Conservation (phyloP, 2,113 vertebrate genomes). For the Vanacampus margaritifer region DNA sequence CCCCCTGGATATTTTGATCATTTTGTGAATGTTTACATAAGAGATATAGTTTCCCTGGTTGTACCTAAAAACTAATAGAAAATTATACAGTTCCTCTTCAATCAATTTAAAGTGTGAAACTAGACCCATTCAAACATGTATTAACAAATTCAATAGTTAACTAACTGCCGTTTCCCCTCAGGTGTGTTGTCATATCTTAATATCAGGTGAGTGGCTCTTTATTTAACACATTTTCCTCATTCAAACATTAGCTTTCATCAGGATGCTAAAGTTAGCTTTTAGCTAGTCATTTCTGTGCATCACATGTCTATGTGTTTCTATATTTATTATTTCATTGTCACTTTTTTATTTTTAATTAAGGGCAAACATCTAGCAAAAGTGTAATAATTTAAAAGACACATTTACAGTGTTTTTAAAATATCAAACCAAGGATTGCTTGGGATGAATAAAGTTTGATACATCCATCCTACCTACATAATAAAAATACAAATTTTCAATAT, state of each 20-base stretch:
- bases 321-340: too few relatives aligned
- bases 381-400: too few relatives aligned
- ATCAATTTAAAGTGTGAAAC: not conserved
- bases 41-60: not conserved
- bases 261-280: not conserved
- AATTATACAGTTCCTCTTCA: not conserved
- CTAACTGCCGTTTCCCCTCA: constrained; percentile 41
- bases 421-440: too few relatives aligned
- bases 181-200: constrained; percentile 50
- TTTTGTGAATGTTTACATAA: not conserved
- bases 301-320: too few relatives aligned
- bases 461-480: too few relatives aligned
- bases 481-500: too few relatives aligned
- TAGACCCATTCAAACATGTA: not conserved
- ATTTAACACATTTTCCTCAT: not conserved
- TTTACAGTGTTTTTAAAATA: too few relatives aligned
- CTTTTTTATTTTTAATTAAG: not conserved
- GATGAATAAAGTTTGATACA: too few relatives aligned
- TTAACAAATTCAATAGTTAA: not conserved
- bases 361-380: too few relatives aligned
- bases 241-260: not conserved
- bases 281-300: too few relatives aligned
- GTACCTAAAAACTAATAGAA: not conserved
- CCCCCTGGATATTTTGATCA: not conserved
- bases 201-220: constrained; percentile 50